Conservation (phyloP, 2,888 invertebrate species). For the Labia minor region DNA sequence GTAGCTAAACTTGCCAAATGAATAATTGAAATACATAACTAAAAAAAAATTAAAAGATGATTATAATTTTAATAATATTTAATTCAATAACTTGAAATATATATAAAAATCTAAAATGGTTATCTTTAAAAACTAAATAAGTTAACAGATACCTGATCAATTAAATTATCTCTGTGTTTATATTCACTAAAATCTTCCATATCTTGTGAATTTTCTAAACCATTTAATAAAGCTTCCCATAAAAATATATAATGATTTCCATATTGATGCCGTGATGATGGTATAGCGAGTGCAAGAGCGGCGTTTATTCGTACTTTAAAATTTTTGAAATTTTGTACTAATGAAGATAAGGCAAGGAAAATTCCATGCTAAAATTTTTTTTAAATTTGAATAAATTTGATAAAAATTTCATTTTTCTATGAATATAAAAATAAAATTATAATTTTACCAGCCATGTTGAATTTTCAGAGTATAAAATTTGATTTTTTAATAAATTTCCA, state of each 20-base stretch:
- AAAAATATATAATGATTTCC: slow-evolving; percentile 48
- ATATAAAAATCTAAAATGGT: too few species aligned
- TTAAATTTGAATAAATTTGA: background rate
- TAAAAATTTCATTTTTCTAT: slow-evolving; percentile 15
- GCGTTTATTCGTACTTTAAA: slow-evolving; percentile 87
- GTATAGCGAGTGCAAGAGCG: slow-evolving; percentile 54
- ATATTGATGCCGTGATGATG: slow-evolving; percentile 49
- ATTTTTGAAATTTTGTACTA: slow-evolving; percentile 64
- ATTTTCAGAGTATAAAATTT: slow-evolving; percentile 35
- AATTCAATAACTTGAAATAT: too few species aligned
- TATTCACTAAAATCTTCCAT: slow-evolving; percentile 75
- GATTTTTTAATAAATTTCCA: slow-evolving; percentile 58
- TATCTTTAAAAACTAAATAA: too few species aligned
- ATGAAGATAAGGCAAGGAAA: slow-evolving; percentile 50
- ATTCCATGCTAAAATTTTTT: slow-evolving; percentile 44
- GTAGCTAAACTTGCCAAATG: slow-evolving; percentile 53
- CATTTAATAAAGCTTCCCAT: slow-evolving; percentile 62
- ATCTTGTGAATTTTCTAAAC: slow-evolving; percentile 65
- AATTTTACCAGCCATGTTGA: slow-evolving; percentile 44
- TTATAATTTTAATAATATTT: too few species aligned
- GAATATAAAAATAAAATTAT: background rate
- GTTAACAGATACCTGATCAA: slow-evolving; percentile 65
- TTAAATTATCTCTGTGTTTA: slow-evolving; percentile 72
- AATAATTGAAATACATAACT: slow-evolving; percentile 63
- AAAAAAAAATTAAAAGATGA: slow-evolving; percentile 35